phyloP scores from a whole-genome alignment of 2,888 invertebrate species.

The Geophilus truncorum region DNA sequence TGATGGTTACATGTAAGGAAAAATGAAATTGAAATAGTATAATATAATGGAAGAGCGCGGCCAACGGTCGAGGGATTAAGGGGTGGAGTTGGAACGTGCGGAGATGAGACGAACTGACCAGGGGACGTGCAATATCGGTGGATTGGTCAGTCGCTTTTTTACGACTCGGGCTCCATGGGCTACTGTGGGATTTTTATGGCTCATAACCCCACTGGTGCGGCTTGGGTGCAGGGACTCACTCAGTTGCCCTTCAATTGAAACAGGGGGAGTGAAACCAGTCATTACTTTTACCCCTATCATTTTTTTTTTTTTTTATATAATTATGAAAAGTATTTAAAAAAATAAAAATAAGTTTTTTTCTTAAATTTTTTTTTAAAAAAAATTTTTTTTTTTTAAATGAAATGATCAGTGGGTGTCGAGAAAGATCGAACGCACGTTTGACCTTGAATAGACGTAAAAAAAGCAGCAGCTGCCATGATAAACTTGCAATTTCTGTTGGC shows the following conservation, averaged over 20 bases:
- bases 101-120: neutral
- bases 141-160: neutral
- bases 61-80: no score
- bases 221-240: neutral
- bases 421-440: neutral
- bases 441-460: neutral
- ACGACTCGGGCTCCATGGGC: neutral
- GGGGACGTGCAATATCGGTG: neutral
- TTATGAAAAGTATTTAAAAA: no score
- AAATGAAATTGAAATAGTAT: neutral
- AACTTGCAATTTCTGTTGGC: neutral
- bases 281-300: neutral
- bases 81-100: neutral
- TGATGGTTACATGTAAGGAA: neutral
- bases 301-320: no score
- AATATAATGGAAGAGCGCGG: neutral
- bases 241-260: neutral
- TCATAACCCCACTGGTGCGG: neutral
- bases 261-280: neutral
- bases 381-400: neutral
- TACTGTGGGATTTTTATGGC: neutral
- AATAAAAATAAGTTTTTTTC: neutral
- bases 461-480: neutral
- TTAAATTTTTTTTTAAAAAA: neutral
- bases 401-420: neutral